Evolutionary conservation across 2,797 vertebrate species (phyloP).

Genomic region (Lerista edwardsae): DNA sequence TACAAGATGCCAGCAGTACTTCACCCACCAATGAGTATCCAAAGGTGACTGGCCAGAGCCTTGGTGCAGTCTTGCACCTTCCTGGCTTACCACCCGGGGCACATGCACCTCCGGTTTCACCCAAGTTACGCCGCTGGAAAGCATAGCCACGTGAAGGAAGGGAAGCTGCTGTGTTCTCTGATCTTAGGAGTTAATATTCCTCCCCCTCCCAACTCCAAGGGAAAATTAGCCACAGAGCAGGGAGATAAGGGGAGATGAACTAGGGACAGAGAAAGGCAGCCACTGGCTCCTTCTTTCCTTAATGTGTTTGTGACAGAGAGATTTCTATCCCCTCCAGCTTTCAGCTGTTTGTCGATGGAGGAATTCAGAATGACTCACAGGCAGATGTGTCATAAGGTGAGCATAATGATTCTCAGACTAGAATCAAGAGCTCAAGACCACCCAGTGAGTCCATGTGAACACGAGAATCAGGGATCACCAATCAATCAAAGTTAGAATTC

Average conservation of each 20-base stretch:
- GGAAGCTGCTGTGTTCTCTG: background rate
- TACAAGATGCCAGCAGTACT: too few species aligned
- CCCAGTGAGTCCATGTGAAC: background rate
- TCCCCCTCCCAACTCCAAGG: background rate
- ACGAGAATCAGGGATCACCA: background rate
- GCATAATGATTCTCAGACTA: background rate
- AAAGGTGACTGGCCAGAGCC: too few species aligned
- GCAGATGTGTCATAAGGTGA: background rate
- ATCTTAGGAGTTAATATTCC: background rate
- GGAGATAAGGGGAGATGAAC: constrained; percentile 7
- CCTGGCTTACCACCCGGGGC: too few species aligned
- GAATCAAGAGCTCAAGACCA: background rate
- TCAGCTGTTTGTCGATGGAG: background rate
- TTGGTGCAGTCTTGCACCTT: too few species aligned
- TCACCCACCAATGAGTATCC: too few species aligned
- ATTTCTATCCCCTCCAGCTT: background rate
- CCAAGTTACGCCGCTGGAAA: too few species aligned
- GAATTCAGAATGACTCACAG: background rate
- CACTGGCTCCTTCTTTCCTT: background rate
- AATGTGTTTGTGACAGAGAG: background rate
- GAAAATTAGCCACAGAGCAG: constrained; percentile 1
- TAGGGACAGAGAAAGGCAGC: background rate
- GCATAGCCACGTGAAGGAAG: background rate
- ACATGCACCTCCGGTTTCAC: too few species aligned
- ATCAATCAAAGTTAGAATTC: background rate